Base-by-base conservation (phyloP, 2,113 vertebrate species). In the Gambusia holbrooki region DNA sequence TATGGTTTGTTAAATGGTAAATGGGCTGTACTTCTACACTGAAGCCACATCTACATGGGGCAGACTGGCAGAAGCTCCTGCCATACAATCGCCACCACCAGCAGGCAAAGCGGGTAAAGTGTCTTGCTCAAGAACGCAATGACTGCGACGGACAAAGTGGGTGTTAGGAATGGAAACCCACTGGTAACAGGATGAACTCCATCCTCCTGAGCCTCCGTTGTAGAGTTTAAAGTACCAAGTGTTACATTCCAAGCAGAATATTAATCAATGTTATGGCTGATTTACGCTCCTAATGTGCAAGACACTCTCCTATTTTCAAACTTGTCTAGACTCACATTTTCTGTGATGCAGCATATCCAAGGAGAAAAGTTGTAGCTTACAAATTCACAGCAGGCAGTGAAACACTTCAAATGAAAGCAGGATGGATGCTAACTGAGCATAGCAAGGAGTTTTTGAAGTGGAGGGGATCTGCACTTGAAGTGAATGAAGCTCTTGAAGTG, bases 361-460 rank as follows among this genome's bases (percentile, higher is more conserved):
- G 29, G 62, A 61, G 37, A 68, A 29, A 37, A 74, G 62, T 12
- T 25, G 9, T 15, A 67, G 32, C 45, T 70, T 64, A 74, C 17
- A 28, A 79, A 22, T 25, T 3, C 17, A 9, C 62, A 42, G 54
- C 69, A 67, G 42, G 27, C 13, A 60, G 10, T 8, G 6, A 32
- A 67, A 71, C 22, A 17, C 61, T 33, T 45, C 10, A n/a, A 66
- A 68, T 58, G 60, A 37, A 73, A 69, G 73, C 64, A 70, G 62
- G 65, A 25, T 13, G 33, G 71, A 76, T 76, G 63, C 25, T 81
- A 74, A 76, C 71, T 51, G 48, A 69, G 51, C 67, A 42, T 75
- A 79, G 71, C 69, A 79, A 84, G 28, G 74, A 69, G 62, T 66
- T n/a, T n/a, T 73, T 62, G 15, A 27, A 73, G 64, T 67, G 71